Evolutionary conservation across 2,113 vertebrate species (phyloP), one percentile per base, ranked within the genome.

Genomic region (Anser brachyrhynchus): DNA sequence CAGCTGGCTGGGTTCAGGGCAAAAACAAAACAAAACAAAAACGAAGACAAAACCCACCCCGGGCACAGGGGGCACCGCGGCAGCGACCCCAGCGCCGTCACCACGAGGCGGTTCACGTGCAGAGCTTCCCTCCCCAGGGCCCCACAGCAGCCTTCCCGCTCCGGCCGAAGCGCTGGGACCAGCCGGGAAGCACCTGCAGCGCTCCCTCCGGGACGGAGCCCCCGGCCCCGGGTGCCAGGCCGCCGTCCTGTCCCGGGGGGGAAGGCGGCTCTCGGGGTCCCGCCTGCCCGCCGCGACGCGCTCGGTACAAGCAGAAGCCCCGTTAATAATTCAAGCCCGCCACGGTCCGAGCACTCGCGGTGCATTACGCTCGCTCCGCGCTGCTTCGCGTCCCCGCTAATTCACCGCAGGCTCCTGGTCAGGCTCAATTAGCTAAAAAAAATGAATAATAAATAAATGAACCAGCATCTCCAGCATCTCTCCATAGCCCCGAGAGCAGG

Each of bases 251-350:
- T 23, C 58, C 13, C 14, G 2, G 20, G 15, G 77, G 35, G 29
- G 69, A 31, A 75, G 77, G 37, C 41, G 90, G 87, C 71, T 59
- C 85, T 70, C 74, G 69, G 5, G 51, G 66, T 85, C 86, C 75
- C 78, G 79, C 75, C 6, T 80, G 52, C 79, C 92, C n/a, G 55
- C 55, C 64, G 18, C 0, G n/a, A 59, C 58, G 67, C 85, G 86
- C 79, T 94, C 43, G 74, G 44, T 54, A 93, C 79, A 84, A 91
- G 33, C 87, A 91, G 87, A 70, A 86, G 31, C 41, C 4, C 59
- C 79, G 96, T 96, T 90, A 92, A 96, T 94, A 96, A 96, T 96
- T 97, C 55, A 96, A 57, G 72, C 6, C 55, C n/a, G 44, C 85
- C 43, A 73, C 16, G 51, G 90, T 59, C 87, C 16, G 0, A 76